These are phyloP conservation scores for Amyelois transitella DNA, from an alignment of 1,140 invertebrate species.

Conservation along the genomic window DNA sequence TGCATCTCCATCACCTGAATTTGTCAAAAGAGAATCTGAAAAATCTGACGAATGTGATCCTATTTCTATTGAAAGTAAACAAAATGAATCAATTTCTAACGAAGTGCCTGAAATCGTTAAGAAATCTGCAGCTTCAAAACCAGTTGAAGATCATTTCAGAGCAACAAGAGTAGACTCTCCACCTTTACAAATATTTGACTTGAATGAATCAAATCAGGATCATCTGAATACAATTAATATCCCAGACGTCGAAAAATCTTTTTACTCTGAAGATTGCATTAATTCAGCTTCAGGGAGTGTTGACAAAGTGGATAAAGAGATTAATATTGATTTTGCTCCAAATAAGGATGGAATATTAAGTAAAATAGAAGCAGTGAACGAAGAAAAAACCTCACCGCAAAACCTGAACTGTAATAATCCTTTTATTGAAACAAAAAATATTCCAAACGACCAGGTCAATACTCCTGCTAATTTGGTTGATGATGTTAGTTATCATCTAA, in stretches of 20 bases:
- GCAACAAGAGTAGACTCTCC: neutral
- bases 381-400: neutral
- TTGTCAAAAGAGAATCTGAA: neutral
- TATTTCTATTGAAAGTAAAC: neutral
- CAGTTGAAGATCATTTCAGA: neutral
- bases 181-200: neutral
- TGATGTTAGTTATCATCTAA: conserved; percentile 63
- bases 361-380: neutral
- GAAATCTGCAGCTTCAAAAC: neutral
- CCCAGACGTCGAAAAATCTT: neutral
- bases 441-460: neutral
- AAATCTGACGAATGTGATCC: neutral
- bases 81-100: neutral
- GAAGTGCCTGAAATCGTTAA: neutral
- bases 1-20: neutral
- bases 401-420: conserved; percentile 12
- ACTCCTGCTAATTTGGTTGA: conserved; percentile 21
- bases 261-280: neutral
- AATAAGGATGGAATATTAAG: neutral
- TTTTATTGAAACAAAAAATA: conserved; percentile 12
- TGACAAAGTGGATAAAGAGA: neutral
- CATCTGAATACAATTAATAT: neutral
- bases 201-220: neutral
- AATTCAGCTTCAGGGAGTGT: neutral
- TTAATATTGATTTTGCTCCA: neutral